These are phyloP conservation scores for Agonopterix alstromeriana DNA, from an alignment of 2,888 invertebrate species.

Conservation along the genomic window DNA sequence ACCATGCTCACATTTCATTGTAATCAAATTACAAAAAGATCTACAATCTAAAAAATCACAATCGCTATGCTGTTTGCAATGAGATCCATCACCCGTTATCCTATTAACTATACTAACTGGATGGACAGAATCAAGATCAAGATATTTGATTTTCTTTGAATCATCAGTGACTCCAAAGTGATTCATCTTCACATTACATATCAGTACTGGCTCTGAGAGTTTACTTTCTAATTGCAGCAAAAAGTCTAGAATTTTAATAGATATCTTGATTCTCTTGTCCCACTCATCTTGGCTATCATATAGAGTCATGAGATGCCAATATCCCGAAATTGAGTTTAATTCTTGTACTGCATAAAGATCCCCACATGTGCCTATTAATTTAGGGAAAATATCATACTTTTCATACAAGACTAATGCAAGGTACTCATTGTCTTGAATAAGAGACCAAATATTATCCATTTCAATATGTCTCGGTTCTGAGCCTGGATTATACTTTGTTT, in stretches of 20 bases:
- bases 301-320: conserved; percentile 66
- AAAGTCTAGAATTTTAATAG: conserved; percentile 78
- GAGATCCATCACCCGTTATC: conserved; percentile 55
- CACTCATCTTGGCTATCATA: conserved; percentile 75
- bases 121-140: conserved; percentile 80
- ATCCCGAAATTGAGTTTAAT: conserved; percentile 71
- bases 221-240: conserved; percentile 75
- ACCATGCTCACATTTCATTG: conserved; percentile 68
- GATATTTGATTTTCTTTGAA: conserved; percentile 72
- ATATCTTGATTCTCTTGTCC: conserved; percentile 72
- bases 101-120: conserved; percentile 70
- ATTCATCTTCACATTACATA: conserved; percentile 82
- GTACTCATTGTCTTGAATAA: conserved; percentile 82
- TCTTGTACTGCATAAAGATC: conserved; percentile 81
- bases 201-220: conserved; percentile 77
- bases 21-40: conserved; percentile 73
- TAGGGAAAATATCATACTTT: conserved; percentile 79
- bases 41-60: conserved; percentile 83
- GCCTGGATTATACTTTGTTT: conserved; percentile 56
- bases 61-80: conserved; percentile 77
- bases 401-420: conserved; percentile 76
- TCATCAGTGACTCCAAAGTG: conserved; percentile 79
- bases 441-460: conserved; percentile 79
- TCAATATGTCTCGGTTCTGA: conserved; percentile 54
- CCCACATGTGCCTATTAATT: conserved; percentile 81